Evolutionary conservation across 1,140 invertebrate genomes (phyloP), one percentile per base, ranked within the genome.

Genomic region (Ceratitis capitata): DNA sequence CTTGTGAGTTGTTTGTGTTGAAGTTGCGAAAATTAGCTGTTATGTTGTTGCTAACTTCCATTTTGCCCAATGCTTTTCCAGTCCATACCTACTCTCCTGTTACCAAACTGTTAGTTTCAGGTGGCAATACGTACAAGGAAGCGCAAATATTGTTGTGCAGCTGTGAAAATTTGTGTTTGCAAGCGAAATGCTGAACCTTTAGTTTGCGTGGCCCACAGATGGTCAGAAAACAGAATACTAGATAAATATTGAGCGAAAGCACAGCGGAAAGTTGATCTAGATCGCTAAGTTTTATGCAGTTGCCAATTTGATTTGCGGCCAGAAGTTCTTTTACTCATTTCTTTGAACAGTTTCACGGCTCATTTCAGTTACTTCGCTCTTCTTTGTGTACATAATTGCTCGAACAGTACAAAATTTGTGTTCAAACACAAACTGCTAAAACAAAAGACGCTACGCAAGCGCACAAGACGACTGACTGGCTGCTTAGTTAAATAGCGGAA

Each of bases 401-500:
- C 19, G 12, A 4, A n/a, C n/a, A n/a, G n/a, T n/a, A n/a, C n/a
- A n/a, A n/a, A n/a, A n/a, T n/a, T n/a, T n/a, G n/a, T n/a, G n/a
- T n/a, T n/a, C n/a, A n/a, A n/a, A n/a, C n/a, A n/a, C n/a, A n/a
- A n/a, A n/a, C n/a, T n/a, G n/a, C n/a, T n/a, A n/a, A n/a, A n/a
- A n/a, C n/a, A n/a, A n/a, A n/a, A n/a, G n/a, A n/a, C n/a, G n/a
- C n/a, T n/a, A n/a, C n/a, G n/a, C n/a, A n/a, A n/a, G n/a, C n/a
- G n/a, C n/a, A n/a, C n/a, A n/a, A n/a, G n/a, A n/a, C n/a, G 1
- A 53, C 23, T 56, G 23, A 23, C 23, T 23, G 26, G 39, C 69
- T 45, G 69, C 39, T 78, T 26, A 78, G 69, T 47, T 78, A 78
- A 78, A 78, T n/a, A 78, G 69, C 69, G 69, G 69, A 78, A 78